Conservation (phyloP, 2,797 vertebrate species). For the Coreius guichenoti region DNA sequence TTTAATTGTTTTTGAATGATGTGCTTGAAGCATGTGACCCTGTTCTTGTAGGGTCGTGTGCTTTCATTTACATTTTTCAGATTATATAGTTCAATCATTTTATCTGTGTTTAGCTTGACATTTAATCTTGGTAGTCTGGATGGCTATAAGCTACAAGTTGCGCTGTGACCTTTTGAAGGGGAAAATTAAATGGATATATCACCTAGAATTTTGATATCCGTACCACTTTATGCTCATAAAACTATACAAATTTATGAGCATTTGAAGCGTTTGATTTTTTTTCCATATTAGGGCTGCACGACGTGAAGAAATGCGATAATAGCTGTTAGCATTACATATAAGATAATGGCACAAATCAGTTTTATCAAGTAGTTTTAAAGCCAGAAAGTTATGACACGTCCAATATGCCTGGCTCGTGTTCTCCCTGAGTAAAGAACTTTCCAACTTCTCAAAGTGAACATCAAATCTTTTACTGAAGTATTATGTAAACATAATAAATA, state of each 20-base stretch:
- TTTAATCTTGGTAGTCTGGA: background rate
- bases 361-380: background rate
- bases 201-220: background rate
- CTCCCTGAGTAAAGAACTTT: background rate
- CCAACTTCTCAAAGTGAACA: background rate
- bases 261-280: background rate
- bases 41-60: conserved; percentile 13
- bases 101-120: background rate
- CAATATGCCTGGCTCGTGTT: background rate
- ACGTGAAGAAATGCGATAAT: background rate
- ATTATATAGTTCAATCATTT: background rate
- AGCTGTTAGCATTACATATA: background rate
- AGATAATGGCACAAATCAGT: background rate
- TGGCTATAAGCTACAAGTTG: conserved; percentile 1
- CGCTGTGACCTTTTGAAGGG: conserved; percentile 17
- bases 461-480: background rate
- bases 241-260: background rate
- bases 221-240: background rate
- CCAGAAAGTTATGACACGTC: background rate
- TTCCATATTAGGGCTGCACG: background rate
- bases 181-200: background rate
- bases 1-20: conserved; percentile 33
- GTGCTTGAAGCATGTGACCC: background rate
- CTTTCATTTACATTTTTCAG: background rate
- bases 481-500: background rate